Evolutionary conservation across 2,888 invertebrate genomes (phyloP), one percentile per base, ranked within the genome.

Genomic region (Lathronympha strigana): DNA sequence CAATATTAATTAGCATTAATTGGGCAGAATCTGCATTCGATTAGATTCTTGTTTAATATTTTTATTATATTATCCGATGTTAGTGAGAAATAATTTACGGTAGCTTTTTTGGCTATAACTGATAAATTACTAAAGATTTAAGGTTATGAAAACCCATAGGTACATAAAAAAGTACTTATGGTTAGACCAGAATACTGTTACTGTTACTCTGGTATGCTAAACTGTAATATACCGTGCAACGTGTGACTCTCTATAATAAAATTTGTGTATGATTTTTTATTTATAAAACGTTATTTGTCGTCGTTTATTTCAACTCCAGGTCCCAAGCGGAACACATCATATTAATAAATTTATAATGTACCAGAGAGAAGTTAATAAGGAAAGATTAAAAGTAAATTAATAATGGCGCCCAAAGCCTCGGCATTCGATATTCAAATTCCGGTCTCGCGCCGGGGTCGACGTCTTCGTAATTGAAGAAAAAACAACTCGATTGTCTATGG

Each of bases 381-480:
- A 79, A 81, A 78, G 76, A 73, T 79, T 77, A 76, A 78, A 80
- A 74, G 78, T 77, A 81, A 80, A 74, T 74, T 76, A 79, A 81
- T 79, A 83, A 75, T 75, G 69, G 74, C 76, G 78, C 72, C 74
- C 68, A 72, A 71, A 73, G 75, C 75, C 72, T 69, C 72, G 83
- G 79, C 71, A 83, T 83, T 81, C 77, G 81, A 84, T 84, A 83
- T 82, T 80, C 71, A 72, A 79, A 80, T 78, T 77, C 79, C 77
- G 77, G 75, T 79, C 74, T 76, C 71, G 73, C 72, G 74, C 74
- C 53, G 64, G 64, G 64, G 64, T 64, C 64, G 51, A 60, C 28
- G 58, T 64, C 64, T 53, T 64, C 38, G 45, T 60, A 58, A 64
- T 64, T 43, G 57, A 60, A 64, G n/a, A 50, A 58, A 54, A 40